Evolutionary conservation across 1,140 invertebrate genomes (phyloP), one percentile per base, ranked within the genome.

Genomic region (Diabrotica undecimpunctata): DNA sequence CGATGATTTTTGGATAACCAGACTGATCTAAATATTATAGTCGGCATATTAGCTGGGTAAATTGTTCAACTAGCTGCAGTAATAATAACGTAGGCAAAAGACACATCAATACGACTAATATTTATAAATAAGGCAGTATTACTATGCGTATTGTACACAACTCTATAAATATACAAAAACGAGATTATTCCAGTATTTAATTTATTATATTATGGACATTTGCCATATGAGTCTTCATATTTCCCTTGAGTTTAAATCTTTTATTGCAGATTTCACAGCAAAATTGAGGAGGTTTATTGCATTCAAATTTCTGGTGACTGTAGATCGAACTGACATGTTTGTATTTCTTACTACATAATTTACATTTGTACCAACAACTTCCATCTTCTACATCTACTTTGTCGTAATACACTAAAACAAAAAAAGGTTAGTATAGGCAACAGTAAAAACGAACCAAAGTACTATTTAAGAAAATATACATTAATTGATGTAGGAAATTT

Each of bases 221-320:
- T 5, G 39, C 46, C 60, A 68, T 64, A 46, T 73, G 71, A 25
- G 54, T 66, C 54, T 73, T 73, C 13, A 73, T 41, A 56, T 67
- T 73, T 41, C 67, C 65, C 39, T 72, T 73, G 55, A 67, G 70
- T 9, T 66, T 73, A 13, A 71, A 73, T 51, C 51, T 65, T 25
- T 67, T 70, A 25, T 41, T 39, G 54, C 71, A 73, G 10, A 61
- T 52, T 41, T 60, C 46, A 54, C 71, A 73, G n/a, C 54, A 37
- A 13, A 73, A 73, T 37, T 69, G 65, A 6, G 71, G 71, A 13
- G 55, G 54, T 62, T 72, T 73, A 7, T 70, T 61, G 37, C 81
- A 82, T 73, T 82, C 81, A 70, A 77, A 80, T 55, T 81, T 79
- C 61, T 83, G 67, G 69, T 85, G 83, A 5, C 82, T 81, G 0